A percentile compares a stretch with the other conserved stretches of the same genome.
Evolutionary conservation across 2,113 vertebrate genomes (phyloP).

Genomic region (Ramphastos sulfuratus): DNA sequence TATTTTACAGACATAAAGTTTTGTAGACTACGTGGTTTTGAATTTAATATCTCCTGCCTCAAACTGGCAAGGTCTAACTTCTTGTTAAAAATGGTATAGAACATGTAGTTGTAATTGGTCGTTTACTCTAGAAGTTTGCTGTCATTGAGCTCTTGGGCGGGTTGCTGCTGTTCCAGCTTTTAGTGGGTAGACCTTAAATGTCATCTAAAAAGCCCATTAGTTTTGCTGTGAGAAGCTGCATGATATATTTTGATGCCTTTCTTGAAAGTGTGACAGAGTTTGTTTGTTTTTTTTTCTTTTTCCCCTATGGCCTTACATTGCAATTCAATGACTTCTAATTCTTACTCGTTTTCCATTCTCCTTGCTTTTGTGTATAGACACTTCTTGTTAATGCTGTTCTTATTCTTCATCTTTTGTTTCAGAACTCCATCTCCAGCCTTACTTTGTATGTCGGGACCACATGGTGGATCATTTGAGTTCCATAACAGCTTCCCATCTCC

Average conservation of each 20-base stretch:
- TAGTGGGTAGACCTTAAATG: neutral
- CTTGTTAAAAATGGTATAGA: neutral
- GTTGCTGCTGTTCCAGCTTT: neutral
- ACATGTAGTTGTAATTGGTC: neutral
- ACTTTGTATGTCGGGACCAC: conserved; percentile 50
- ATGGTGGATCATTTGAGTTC: conserved; percentile 64
- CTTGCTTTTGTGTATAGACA: neutral
- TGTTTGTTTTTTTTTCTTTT: neutral
- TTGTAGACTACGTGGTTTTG: neutral
- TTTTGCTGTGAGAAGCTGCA: neutral
- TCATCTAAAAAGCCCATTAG: neutral
- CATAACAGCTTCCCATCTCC: conserved; percentile 46
- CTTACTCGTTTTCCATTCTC: conserved; percentile 31
- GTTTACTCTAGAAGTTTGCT: neutral
- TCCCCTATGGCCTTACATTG: neutral
- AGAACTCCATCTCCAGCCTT: conserved; percentile 61
- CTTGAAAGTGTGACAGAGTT: neutral
- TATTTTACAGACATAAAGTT: neutral
- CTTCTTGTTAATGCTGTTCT: conserved; percentile 64
- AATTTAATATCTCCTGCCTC: neutral
- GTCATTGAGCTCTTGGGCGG: neutral
- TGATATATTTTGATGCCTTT: neutral
- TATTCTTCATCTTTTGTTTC: conserved; percentile 71
- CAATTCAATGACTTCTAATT: neutral
- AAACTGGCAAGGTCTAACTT: neutral